These are phyloP conservation scores for Spermophilus dauricus DNA, from an alignment of 2,113 vertebrate genomes.

Conservation along the genomic window DNA sequence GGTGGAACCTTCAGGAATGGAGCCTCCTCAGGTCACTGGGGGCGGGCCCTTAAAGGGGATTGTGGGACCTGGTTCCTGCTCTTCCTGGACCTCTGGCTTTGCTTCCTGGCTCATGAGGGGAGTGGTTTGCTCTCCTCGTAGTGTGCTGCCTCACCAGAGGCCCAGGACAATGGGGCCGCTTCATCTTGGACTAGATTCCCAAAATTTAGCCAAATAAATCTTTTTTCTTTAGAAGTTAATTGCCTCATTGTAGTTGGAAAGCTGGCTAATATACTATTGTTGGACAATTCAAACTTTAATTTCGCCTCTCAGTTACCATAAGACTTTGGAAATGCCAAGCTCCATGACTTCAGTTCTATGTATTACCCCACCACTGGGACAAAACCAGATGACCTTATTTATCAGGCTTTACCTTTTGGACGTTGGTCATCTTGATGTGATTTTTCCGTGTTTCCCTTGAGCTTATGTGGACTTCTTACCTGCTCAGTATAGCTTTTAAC, in stretches of 20 bases:
- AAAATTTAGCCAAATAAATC: background rate
- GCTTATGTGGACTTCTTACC: background rate
- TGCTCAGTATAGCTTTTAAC: background rate
- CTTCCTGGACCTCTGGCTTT: background rate
- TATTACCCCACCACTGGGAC: accelerated
- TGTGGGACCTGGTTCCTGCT: background rate
- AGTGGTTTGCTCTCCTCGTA: too few relatives aligned
- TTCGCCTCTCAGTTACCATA: accelerated
- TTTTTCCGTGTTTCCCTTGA: background rate
- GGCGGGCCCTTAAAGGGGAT: background rate
- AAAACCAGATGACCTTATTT: background rate
- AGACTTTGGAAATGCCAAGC: too few relatives aligned
- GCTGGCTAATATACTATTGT: background rate
- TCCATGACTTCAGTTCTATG: too few relatives aligned
- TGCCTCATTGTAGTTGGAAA: background rate
- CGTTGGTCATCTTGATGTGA: background rate
- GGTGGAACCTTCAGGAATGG: background rate
- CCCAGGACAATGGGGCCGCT: too few relatives aligned
- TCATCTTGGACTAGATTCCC: background rate
- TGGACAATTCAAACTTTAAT: background rate
- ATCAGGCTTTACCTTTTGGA: background rate
- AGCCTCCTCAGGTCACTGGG: background rate
- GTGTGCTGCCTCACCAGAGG: background rate
- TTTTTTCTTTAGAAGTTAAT: background rate
- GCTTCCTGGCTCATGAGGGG: background rate